These are phyloP conservation scores for Eristalinus aeneus DNA, from an alignment of 2,888 invertebrate genomes.

Conservation along the genomic window DNA sequence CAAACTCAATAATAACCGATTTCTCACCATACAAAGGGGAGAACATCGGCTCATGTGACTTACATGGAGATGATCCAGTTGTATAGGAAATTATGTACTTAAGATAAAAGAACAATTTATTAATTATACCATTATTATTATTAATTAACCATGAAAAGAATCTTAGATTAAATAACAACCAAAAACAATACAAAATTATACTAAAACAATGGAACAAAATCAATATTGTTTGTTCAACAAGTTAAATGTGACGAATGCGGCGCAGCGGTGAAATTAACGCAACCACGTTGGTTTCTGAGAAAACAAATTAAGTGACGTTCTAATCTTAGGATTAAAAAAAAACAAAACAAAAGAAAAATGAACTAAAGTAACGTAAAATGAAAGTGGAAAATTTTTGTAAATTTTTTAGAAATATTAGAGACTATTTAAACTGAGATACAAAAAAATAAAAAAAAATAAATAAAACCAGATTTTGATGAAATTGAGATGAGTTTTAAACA, in stretches of 20 bases:
- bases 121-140: conserved; percentile 65
- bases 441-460: conserved; percentile 66
- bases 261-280: conserved; percentile 46
- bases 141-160: conserved; percentile 64
- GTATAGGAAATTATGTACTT: conserved; percentile 75
- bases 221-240: conserved; percentile 56
- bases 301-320: conserved; percentile 57
- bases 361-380: conserved; percentile 39
- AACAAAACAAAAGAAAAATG: conserved; percentile 66
- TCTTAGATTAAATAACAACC: conserved; percentile 52
- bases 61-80: conserved; percentile 80
- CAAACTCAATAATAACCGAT: conserved; percentile 80
- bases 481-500: conserved; percentile 66
- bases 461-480: conserved; percentile 66
- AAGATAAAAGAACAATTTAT: conserved; percentile 71
- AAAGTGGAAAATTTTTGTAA: conserved; percentile 71
- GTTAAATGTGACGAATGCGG: conserved; percentile 4
- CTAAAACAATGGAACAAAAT: conserved; percentile 52
- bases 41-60: conserved; percentile 83
- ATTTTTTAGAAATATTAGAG: conserved; percentile 72
- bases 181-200: conserved; percentile 37
- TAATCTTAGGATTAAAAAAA: conserved; percentile 65
- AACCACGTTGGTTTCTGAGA: conserved; percentile 60
- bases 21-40: conserved; percentile 83
- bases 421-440: conserved; percentile 72